Evolutionary conservation across 1,140 invertebrate species (phyloP).

Genomic region (Drosophila bipectinata): DNA sequence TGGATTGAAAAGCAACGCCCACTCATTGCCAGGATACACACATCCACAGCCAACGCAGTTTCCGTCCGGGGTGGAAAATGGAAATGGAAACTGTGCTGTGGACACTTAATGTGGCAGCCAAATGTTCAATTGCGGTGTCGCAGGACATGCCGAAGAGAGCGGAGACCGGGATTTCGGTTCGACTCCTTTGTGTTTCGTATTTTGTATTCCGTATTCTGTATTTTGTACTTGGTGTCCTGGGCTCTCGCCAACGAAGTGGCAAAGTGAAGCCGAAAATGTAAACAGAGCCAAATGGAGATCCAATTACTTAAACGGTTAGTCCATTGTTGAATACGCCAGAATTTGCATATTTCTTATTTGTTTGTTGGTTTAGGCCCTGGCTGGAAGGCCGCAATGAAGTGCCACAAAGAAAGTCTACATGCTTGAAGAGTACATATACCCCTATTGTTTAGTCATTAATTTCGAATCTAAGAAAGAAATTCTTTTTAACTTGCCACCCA

Average conservation of each 20-base stretch:
- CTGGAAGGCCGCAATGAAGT: conserved; percentile 36
- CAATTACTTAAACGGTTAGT: conserved; percentile 83
- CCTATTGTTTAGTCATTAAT: background rate
- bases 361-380: conserved; percentile 46
- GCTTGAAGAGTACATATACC: background rate
- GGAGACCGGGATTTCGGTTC: conserved; percentile 63
- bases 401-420: conserved; percentile 10
- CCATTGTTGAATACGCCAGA: conserved; percentile 75
- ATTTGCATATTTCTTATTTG: conserved; percentile 70
- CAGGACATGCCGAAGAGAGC: conserved; percentile 75
- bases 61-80: conserved; percentile 28
- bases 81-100: conserved; percentile 15
- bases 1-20: conserved; percentile 80
- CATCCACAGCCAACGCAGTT: conserved; percentile 10
- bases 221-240: background rate
- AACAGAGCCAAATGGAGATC: conserved; percentile 81
- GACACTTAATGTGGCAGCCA: conserved; percentile 70
- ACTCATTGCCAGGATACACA: conserved; percentile 53
- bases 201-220: background rate
- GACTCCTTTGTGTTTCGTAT: conserved; percentile 50
- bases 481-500: background rate
- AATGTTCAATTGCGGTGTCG: conserved; percentile 82
- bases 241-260: conserved; percentile 7
- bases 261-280: conserved; percentile 55
- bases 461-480: background rate